Evolutionary conservation across 1,140 invertebrate genomes (phyloP).

Genomic region (Papilio polytes): DNA sequence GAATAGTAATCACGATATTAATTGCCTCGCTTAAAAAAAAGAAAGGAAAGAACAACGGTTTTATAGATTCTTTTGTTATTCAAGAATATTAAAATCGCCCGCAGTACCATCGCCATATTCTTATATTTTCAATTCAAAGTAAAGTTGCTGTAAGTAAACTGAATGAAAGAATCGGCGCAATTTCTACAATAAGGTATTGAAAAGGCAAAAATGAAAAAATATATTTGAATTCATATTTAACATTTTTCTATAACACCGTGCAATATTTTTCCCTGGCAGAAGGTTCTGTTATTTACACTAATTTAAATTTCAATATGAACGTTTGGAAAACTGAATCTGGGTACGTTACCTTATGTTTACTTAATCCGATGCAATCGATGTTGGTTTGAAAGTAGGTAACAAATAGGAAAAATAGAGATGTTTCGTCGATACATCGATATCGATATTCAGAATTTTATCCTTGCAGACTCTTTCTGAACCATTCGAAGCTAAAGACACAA

Average conservation of each 20-base stretch:
- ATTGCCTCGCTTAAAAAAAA: conserved; percentile 23
- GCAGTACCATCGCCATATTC: background rate
- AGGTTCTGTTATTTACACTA: background rate
- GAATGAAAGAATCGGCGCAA: background rate
- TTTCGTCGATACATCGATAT: background rate
- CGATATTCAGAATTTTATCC: background rate
- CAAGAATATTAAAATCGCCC: conserved; percentile 21
- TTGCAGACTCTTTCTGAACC: too few relatives aligned
- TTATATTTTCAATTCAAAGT: conserved; percentile 27
- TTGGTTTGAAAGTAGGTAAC: background rate
- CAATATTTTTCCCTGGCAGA: background rate
- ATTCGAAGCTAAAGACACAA: background rate
- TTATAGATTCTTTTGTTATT: conserved; percentile 26
- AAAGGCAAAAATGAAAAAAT: background rate
- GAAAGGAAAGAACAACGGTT: conserved; percentile 11
- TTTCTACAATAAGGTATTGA: conserved; percentile 5
- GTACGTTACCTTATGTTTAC: background rate
- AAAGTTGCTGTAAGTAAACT: conserved; percentile 12
- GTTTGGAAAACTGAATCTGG: background rate
- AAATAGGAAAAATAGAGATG: background rate
- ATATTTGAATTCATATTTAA: background rate
- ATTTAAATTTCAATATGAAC: background rate
- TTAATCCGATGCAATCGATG: background rate
- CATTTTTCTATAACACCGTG: background rate
- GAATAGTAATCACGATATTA: conserved; percentile 25